Evolutionary conservation across 1,140 invertebrate genomes (phyloP), one percentile per base, ranked within the genome.

Genomic region (Portunus trituberculatus): DNA sequence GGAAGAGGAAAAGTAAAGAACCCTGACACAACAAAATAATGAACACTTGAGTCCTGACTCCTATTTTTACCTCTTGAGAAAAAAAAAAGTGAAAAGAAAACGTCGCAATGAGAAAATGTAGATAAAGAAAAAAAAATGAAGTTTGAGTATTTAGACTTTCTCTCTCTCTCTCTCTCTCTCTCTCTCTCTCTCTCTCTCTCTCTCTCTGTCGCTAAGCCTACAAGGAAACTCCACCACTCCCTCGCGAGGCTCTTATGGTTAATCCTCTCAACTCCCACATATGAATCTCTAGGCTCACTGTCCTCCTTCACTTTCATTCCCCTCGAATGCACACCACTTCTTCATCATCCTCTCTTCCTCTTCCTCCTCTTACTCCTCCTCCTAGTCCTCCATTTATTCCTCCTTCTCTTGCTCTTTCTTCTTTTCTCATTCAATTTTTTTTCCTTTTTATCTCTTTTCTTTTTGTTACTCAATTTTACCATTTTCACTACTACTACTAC

Each of bases 161-260:
- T 76, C 67, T 76, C 67, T 76, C 67, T 76, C 67, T 76, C 67
- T 76, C 67, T 76, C 67, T 76, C 67, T 76, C 67, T 76, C 67
- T 76, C 67, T 76, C 52, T 59, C 52, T 59, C 52, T 59, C 52
- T 59, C 52, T 59, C 52, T 59, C 52, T 59, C 52, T 59, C 52
- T 59, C 52, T 10, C 52, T 59, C 52, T 59, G 3, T n/a, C 67
- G 12, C 67, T 76, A 39, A 39, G 39, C 39, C 39, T 39, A 39
- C 39, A 39, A 39, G 39, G 39, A 39, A 39, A 39, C 39, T 39
- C 39, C 39, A 39, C 67, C 67, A n/a, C 67, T 76, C 67, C 20
- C 67, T 76, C 67, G 12, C 52, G 12, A 59, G 52, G 52, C 52
- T 76, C 67, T 76, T n/a, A 76, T 20, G 67, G 67, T 76, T 76